Percentiles rank a stretch among this genome's conserved stretches.
Conservation (phyloP, 2,797 vertebrate genomes). For the Neomorphus geoffroyi region DNA sequence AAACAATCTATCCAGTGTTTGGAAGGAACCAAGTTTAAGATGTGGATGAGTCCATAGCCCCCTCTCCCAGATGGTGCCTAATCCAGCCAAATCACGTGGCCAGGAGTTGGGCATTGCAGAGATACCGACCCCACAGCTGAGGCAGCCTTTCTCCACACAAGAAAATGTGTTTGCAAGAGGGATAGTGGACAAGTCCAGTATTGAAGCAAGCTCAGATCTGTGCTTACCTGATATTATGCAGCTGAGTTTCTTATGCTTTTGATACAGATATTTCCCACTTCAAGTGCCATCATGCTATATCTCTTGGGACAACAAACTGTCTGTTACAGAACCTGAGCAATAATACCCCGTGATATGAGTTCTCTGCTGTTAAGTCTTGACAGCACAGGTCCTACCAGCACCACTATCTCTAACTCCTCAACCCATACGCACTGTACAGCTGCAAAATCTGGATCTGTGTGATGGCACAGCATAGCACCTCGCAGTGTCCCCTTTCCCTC, state of each 20-base stretch:
- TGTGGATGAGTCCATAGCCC: background rate
- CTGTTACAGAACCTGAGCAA: background rate
- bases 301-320: background rate
- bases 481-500: background rate
- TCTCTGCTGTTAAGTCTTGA: background rate
- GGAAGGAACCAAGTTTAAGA: background rate
- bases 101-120: background rate
- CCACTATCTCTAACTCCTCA: background rate
- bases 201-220: background rate
- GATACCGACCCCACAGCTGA: background rate
- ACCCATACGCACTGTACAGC: background rate
- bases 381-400: background rate
- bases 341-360: background rate
- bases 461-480: background rate
- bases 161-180: background rate
- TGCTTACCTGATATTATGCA: background rate
- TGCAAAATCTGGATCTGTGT: background rate
- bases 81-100: background rate
- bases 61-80: background rate
- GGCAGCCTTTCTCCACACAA: background rate
- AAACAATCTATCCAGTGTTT: background rate
- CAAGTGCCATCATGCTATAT: background rate
- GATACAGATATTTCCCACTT: background rate
- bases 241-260: background rate
- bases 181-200: background rate